Evolutionary conservation across 1,140 invertebrate genomes (phyloP), one percentile per base, ranked within the genome.

Genomic region (Psilanteris sp.): DNA sequence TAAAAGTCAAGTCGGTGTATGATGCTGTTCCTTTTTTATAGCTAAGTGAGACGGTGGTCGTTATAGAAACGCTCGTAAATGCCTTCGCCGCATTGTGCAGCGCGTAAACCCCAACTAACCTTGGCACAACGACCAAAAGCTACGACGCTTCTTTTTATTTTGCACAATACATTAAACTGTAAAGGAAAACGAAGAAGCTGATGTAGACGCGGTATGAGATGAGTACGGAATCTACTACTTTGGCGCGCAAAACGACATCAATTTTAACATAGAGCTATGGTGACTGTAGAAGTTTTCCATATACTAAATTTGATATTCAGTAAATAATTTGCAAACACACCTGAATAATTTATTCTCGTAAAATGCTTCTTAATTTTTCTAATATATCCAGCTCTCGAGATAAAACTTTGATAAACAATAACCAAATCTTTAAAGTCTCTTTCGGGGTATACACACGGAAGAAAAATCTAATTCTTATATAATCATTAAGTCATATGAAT

Each of bases 11-110:
- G 46, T 50, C 39, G 44, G 48, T 55, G 39, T 34, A 62, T 34
- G 62, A 52, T 48, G 41, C 41, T 37, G 48, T 62, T 55, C 44
- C 39, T 75, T 68, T 68, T 77, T 77, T 70, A 66, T 50, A 20
- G 54, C 61, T 57, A 66, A 71, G 52, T 67, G 59, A 77, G 66
- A 67, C 54, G 67, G 46, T 50, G 50, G 73, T 76, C 64, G 64
- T 76, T 76, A 76, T 52, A 43, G 57, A 54, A 52, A 44, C 50
- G 61, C 61, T 71, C 62, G 66, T 71, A 77, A 77, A 77, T 67
- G 61, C 54, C 52, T 39, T 50, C 52, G 27, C 32, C 52, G 57
- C 64, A 76, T 76, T 74, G 71, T 74, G 36, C 24, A 1, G 3
- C 36, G 36, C 31, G 31, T 43, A 54, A 62, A 36, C 55, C 46